phyloP scores from a whole-genome alignment of 2,797 vertebrate species.

The Alcedo quadribrachys region DNA sequence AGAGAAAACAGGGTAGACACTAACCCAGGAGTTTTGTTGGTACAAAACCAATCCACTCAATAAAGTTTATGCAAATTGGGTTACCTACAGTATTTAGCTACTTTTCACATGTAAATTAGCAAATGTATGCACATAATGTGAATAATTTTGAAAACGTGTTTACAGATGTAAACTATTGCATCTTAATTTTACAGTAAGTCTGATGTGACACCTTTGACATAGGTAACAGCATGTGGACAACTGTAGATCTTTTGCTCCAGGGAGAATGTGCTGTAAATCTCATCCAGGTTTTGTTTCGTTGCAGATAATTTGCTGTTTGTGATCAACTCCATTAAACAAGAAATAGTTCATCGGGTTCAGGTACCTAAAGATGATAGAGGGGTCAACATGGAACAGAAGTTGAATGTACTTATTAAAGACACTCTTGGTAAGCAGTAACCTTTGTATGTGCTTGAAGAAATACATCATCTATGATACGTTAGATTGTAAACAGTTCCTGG shows the following conservation, averaged over 20 bases:
- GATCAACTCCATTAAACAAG: slow-evolving; percentile 98
- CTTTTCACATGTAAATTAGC: not conserved
- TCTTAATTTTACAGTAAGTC: not conserved
- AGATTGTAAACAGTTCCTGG: not conserved
- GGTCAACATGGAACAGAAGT: slow-evolving; percentile 91
- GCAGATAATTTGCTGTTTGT: slow-evolving; percentile 96
- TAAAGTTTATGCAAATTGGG: not conserved
- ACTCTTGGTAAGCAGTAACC: slow-evolving; percentile 88
- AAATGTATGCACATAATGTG: not conserved
- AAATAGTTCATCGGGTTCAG: slow-evolving; percentile 93
- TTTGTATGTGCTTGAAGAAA: not conserved
- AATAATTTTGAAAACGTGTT: not conserved
- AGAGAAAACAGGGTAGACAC: not conserved
- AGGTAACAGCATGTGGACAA: not conserved
- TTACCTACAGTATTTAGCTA: not conserved
- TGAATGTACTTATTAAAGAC: slow-evolving; percentile 93
- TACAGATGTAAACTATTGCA: not conserved
- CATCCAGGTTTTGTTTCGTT: slow-evolving; percentile 40
- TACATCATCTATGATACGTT: rapidly evolving
- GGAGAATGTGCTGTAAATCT: not conserved
- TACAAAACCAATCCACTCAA: not conserved
- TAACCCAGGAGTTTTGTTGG: not conserved
- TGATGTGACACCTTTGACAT: not conserved
- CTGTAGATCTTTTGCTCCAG: not conserved
- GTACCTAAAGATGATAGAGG: slow-evolving; percentile 88